phyloP scores from a whole-genome alignment of 2,888 invertebrate species.

The Nycteola revayana region DNA sequence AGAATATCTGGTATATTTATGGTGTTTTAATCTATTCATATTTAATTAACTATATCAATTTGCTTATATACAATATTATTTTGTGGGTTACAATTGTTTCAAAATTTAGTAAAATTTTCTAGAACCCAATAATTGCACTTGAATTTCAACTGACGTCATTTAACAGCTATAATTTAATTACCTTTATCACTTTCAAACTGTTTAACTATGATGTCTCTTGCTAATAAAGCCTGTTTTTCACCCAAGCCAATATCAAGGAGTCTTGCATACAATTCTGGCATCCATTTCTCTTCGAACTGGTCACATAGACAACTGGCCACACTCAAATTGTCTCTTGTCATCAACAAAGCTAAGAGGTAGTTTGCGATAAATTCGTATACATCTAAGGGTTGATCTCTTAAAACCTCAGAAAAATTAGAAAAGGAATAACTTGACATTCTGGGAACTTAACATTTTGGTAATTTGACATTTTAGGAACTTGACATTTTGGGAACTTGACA shows the following conservation, averaged over 20 bases:
- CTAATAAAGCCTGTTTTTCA: conserved; percentile 35
- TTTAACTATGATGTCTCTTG: conserved; percentile 39
- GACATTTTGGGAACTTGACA: too few species aligned
- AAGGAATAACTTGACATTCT: too few species aligned
- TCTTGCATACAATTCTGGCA: conserved; percentile 45
- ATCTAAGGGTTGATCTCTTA: conserved; percentile 85
- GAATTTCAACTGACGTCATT: too few species aligned
- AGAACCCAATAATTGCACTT: too few species aligned
- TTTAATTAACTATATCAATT: too few species aligned
- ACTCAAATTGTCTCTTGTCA: conserved; percentile 82
- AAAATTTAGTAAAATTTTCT: too few species aligned
- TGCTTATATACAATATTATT: too few species aligned
- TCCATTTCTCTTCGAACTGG: conserved; percentile 39
- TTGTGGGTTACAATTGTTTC: too few species aligned
- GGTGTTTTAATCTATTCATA: too few species aligned
- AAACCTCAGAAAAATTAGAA: conserved; percentile 69
- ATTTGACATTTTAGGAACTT: too few species aligned
- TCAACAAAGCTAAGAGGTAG: conserved; percentile 85
- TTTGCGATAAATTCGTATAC: conserved; percentile 86
- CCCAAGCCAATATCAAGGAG: conserved; percentile 43
- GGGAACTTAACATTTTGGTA: too few species aligned
- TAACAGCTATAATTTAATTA: conserved; percentile 13
- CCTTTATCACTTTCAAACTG: conserved; percentile 43
- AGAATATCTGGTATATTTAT: too few species aligned
- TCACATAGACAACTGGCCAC: conserved; percentile 49